Evolutionary conservation across 2,797 vertebrate species (phyloP).

Genomic region (Syndactyla subalaris): DNA sequence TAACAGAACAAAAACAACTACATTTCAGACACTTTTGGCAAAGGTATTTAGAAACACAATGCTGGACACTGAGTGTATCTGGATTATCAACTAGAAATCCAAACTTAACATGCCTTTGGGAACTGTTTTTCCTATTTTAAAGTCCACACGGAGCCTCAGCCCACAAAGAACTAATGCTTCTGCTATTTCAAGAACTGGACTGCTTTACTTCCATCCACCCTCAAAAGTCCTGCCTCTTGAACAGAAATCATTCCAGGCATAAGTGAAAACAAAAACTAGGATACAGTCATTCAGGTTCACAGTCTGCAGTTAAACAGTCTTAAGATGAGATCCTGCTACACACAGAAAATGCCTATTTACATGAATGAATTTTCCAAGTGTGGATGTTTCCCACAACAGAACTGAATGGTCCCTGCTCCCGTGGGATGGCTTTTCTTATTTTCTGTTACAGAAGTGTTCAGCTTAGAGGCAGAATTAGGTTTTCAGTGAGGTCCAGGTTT

Average conservation of each 20-base stretch:
- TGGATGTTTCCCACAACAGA: neutral
- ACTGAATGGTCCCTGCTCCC: neutral
- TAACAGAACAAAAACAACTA: neutral
- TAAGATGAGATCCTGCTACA: neutral
- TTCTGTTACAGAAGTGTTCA: neutral
- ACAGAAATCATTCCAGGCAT: neutral
- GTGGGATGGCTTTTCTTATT: neutral
- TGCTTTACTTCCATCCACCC: constrained; percentile 1
- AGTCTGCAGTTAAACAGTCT: neutral
- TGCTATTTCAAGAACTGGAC: constrained; percentile 50
- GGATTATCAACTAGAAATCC: constrained; percentile 28
- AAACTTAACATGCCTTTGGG: constrained; percentile 18
- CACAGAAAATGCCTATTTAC: neutral
- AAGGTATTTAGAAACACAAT: constrained; percentile 1
- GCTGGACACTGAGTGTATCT: neutral
- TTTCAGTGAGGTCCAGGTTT: constrained; percentile 5
- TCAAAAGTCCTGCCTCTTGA: neutral
- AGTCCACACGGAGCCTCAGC: neutral
- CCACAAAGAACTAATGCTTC: constrained; percentile 32
- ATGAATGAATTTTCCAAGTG: neutral
- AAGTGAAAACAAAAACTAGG: constrained; percentile 9
- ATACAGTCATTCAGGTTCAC: neutral
- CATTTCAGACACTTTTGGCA: constrained; percentile 33
- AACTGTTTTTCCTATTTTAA: constrained; percentile 22
- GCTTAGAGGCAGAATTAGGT: neutral